Evolutionary conservation across 2,888 invertebrate genomes (phyloP).

Genomic region (Azorinus chamasolen): DNA sequence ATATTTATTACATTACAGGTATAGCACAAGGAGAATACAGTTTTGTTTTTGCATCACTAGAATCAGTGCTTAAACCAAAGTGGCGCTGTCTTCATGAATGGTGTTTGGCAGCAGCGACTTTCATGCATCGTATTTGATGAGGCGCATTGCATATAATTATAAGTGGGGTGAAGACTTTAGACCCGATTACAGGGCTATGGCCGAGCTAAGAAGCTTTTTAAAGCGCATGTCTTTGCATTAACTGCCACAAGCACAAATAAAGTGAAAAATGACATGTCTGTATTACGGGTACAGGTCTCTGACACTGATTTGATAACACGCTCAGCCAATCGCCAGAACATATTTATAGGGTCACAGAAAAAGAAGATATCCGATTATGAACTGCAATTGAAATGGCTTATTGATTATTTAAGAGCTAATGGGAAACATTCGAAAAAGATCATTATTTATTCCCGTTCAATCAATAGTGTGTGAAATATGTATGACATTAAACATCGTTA

Average conservation of each 20-base stretch:
- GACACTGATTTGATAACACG: slow-evolving; percentile 28
- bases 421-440: slow-evolving; percentile 34
- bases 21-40: slow-evolving; percentile 19
- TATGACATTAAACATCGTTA: slow-evolving; percentile 34
- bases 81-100: slow-evolving; percentile 46
- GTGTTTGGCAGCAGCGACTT: slow-evolving; percentile 37
- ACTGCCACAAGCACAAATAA: slow-evolving; percentile 41
- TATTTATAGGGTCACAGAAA: slow-evolving; percentile 29
- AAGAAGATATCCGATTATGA: slow-evolving; percentile 12
- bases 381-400: slow-evolving; percentile 24
- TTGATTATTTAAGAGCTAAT: slow-evolving; percentile 37
- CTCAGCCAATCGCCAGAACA: slow-evolving; percentile 37
- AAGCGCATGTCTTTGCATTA: slow-evolving; percentile 39
- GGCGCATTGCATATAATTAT: slow-evolving; percentile 63
- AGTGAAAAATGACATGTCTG: slow-evolving; percentile 41
- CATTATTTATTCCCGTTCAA: slow-evolving; percentile 53
- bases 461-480: slow-evolving; percentile 57
- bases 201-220: slow-evolving; percentile 39
- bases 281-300: slow-evolving; percentile 21
- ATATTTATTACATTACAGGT: slow-evolving; percentile 9
- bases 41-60: slow-evolving; percentile 49
- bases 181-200: slow-evolving; percentile 39
- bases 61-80: slow-evolving; percentile 42
- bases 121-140: slow-evolving; percentile 49
- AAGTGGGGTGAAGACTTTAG: slow-evolving; percentile 60